Percentiles rank a stretch among this genome's conserved stretches.
Evolutionary conservation across 2,797 vertebrate genomes (phyloP).

Genomic region (Sebastiscus tertius): DNA sequence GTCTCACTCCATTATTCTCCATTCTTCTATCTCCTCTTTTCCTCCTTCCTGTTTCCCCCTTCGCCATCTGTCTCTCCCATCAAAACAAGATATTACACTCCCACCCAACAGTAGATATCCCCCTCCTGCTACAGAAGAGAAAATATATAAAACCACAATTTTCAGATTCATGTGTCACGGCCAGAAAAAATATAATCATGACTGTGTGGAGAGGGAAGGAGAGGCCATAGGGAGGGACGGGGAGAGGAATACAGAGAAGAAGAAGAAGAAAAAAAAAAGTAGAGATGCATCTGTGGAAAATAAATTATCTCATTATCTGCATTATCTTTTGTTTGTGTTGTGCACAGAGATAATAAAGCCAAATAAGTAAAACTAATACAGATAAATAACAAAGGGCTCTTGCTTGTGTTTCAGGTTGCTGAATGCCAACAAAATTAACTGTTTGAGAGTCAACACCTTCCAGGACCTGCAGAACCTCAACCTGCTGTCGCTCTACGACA

Average conservation of each 20-base stretch:
- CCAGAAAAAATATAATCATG: constrained; percentile 41
- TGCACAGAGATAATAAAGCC: not conserved
- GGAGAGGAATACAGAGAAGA: not conserved
- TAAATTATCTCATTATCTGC: constrained; percentile 24
- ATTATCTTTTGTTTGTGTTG: constrained; percentile 15
- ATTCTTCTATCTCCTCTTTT: constrained; percentile 28
- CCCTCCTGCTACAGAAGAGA: constrained; percentile 25
- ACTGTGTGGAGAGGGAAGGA: not conserved
- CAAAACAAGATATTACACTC: constrained; percentile 55
- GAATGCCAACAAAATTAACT: constrained; percentile 99
- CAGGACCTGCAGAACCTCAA: constrained; percentile 98
- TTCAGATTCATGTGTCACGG: constrained; percentile 55
- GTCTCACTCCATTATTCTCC: constrained; percentile 59
- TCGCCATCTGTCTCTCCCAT: constrained; percentile 48
- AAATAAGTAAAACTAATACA: not conserved
- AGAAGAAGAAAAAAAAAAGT: not conserved
- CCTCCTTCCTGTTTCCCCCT: not conserved
- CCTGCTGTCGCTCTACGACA: constrained; percentile 96
- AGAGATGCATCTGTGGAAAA: constrained; percentile 8
- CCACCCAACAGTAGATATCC: constrained; percentile 20
- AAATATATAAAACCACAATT: constrained; percentile 51
- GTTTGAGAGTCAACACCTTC: constrained; percentile 96
- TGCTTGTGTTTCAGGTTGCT: constrained; percentile 85
- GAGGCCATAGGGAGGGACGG: not conserved
- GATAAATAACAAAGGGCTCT: not conserved